Conservation (phyloP, 2,888 invertebrate genomes). For the Eutolmus rufibarbis region DNA sequence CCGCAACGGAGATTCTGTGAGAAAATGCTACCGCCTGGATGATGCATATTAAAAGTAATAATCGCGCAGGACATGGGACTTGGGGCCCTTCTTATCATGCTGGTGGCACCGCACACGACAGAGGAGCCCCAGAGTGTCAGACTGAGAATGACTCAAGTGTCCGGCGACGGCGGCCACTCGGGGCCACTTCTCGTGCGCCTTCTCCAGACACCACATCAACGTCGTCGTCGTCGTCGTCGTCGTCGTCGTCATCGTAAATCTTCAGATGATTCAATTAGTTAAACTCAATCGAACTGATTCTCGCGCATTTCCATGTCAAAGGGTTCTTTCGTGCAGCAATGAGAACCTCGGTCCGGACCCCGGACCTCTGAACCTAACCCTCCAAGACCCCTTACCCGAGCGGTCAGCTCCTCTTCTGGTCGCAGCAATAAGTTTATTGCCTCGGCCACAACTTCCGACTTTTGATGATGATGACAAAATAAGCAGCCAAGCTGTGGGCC, state of each 20-base stretch:
- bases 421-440: conserved; percentile 34
- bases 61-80: conserved; percentile 10
- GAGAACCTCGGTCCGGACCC: neutral
- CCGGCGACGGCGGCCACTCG: neutral
- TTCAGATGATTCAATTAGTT: conserved; percentile 27
- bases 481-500: neutral
- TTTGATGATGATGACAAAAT: conserved; percentile 40
- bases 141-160: neutral
- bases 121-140: neutral
- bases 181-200: neutral
- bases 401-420: neutral
- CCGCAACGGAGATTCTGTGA: neutral
- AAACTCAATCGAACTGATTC: conserved; percentile 38
- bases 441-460: conserved; percentile 41
- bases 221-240: no score
- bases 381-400: neutral
- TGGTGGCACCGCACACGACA: conserved; percentile 29
- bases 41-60: conserved; percentile 17
- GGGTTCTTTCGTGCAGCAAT: neutral
- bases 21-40: neutral
- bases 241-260: conserved; percentile 17
- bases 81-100: neutral
- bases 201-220: neutral
- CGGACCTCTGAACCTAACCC: neutral
- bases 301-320: conserved; percentile 33